Conservation (phyloP, 2,113 vertebrate genomes). For the Arothron firmamentum region DNA sequence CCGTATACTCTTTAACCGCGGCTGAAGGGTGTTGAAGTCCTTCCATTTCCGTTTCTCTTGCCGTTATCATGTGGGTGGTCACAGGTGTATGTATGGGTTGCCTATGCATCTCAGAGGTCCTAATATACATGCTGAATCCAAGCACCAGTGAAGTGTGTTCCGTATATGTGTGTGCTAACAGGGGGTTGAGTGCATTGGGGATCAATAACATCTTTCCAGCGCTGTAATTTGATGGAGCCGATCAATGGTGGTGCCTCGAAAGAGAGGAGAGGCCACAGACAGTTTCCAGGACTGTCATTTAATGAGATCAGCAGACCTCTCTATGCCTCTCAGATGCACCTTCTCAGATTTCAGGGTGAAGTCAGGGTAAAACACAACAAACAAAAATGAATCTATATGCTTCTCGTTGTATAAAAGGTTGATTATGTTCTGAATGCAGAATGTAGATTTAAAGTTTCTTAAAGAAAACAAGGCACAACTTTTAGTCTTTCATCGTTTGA, state of each 20-base stretch:
- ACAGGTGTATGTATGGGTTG: conserved; percentile 16
- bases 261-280: conserved; percentile 24
- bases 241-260: conserved; percentile 60
- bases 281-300: conserved; percentile 21
- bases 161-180: conserved; percentile 22
- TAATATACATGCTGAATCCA: conserved; percentile 14
- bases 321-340: background rate
- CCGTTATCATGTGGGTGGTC: conserved; percentile 17
- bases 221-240: conserved; percentile 71
- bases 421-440: background rate
- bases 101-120: conserved; percentile 30
- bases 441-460: too few species aligned
- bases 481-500: background rate
- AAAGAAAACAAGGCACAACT: too few species aligned
- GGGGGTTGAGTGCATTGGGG: conserved; percentile 32
- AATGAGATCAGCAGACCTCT: conserved; percentile 13
- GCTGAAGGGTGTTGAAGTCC: background rate
- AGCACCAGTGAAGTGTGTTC: conserved; percentile 18
- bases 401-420: conserved; percentile 9
- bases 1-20: background rate
- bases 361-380: conserved; percentile 21
- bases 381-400: background rate
- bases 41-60: background rate
- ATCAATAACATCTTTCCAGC: conserved; percentile 72
- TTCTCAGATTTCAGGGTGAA: background rate